Percentiles rank a stretch among this genome's conserved stretches.
These are phyloP conservation scores for Amphiduros pacificus DNA, from an alignment of 2,888 invertebrate genomes.

Conservation along the genomic window DNA sequence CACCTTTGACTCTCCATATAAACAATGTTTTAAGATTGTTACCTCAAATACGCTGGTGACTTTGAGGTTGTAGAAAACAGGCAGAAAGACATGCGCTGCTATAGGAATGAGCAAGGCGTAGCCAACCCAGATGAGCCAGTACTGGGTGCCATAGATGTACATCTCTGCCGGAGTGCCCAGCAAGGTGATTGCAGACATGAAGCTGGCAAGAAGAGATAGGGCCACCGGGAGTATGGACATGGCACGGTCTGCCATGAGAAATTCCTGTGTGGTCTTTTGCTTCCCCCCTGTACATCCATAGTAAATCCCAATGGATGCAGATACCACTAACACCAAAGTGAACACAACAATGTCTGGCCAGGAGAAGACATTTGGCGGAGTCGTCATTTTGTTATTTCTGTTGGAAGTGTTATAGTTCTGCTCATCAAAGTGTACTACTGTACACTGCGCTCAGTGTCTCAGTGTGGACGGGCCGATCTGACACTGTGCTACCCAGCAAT, in stretches of 20 bases:
- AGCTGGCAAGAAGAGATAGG: conserved; percentile 55
- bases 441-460: too few relatives aligned
- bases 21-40: too few relatives aligned
- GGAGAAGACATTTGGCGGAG: too few relatives aligned
- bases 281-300: conserved; percentile 37
- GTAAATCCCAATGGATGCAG: conserved; percentile 43
- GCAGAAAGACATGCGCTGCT: conserved; percentile 33
- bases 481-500: too few relatives aligned
- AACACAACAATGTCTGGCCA: conserved; percentile 43
- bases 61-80: conserved; percentile 34
- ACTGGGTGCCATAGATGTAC: conserved; percentile 35
- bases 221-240: conserved; percentile 55
- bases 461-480: too few relatives aligned
- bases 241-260: conserved; percentile 47
- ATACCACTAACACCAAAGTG: conserved; percentile 36
- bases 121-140: conserved; percentile 30
- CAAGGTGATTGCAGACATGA: conserved; percentile 58
- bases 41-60: conserved; percentile 38
- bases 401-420: too few relatives aligned
- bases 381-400: too few relatives aligned
- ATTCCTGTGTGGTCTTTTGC: conserved; percentile 39
- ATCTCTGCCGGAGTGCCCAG: conserved; percentile 55
- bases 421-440: too few relatives aligned
- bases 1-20: too few relatives aligned
- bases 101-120: conserved; percentile 52